Base-by-base conservation (phyloP, 2,113 vertebrate genomes). In the Heliornis fulica region DNA sequence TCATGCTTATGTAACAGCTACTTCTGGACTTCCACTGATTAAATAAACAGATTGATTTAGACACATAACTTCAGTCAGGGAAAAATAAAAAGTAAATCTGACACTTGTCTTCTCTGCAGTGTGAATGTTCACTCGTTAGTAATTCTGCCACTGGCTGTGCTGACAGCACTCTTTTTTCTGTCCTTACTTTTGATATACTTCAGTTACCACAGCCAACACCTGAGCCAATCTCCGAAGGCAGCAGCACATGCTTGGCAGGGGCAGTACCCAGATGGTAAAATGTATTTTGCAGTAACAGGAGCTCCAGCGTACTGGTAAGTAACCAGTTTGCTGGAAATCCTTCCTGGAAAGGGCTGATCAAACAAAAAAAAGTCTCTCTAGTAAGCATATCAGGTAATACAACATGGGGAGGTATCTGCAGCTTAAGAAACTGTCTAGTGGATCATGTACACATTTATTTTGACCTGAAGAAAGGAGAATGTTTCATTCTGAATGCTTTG, bases 211-310 rank as follows among this genome's bases (percentile, higher is more conserved):
- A 95, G 93, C 71, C 86, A 96, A 53, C 60, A 92, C 43, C 83
- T 6, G 7, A 93, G 64, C 43, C 57, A 69, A 90, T 91, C 59
- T 63, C 77, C 56, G 81, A 56, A 92, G 63, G 66, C 86, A 93
- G 79, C 41, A 91, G 65, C 92, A 89, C 60, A 66, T 76, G 57
- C 66, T 93, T 90, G 94, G 89, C 80, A 89, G 86, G 65, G 51
- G 40, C 63, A 91, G 41, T 75, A 80, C 84, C 57, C 91, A 96
- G 68, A 91, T 29, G 29, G 78, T 93, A 84, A 90, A 82, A 93
- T 45, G 46, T 45, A 40, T 90, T 95, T 92, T 85, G 65, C 90
- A 89, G 63, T 38, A 83, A 51, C 26, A 34, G 54, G 31, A 91
- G 12, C n/a, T 87, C 78, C 28, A 65, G 45, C 61, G 54, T 40